Conservation (phyloP, 2,797 vertebrate species). For the Enoplosus armatus region DNA sequence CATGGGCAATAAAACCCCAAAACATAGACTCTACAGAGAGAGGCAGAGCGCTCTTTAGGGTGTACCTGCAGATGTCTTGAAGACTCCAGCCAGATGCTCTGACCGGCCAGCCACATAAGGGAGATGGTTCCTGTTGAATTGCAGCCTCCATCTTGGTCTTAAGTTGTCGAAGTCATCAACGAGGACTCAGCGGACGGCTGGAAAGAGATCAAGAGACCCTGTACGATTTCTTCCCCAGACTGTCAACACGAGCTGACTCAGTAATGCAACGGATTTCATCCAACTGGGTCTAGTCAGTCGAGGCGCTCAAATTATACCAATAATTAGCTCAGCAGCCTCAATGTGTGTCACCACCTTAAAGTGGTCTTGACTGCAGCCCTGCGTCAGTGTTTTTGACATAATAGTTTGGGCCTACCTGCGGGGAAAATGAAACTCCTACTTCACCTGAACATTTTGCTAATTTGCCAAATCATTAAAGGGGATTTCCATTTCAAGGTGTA, state of each 20-base stretch:
- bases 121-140: not conserved
- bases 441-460: slow-evolving; percentile 13
- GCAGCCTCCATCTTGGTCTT: not conserved
- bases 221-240: not conserved
- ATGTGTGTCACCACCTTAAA: slow-evolving; percentile 8
- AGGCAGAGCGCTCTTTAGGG: too few species aligned
- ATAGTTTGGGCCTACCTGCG: not conserved
- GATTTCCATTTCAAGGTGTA: not conserved
- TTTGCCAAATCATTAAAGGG: not conserved
- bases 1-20: too few species aligned
- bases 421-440: slow-evolving; percentile 18
- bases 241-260: too few species aligned
- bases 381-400: slow-evolving; percentile 18
- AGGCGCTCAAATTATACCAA: not conserved
- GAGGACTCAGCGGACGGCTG: too few species aligned
- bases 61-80: too few species aligned
- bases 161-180: too few species aligned
- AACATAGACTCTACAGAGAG: not conserved
- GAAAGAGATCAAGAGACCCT: too few species aligned
- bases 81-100: too few species aligned
- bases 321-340: not conserved
- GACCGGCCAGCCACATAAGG: not conserved
- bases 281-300: not conserved
- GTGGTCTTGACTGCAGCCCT: not conserved
- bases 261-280: not conserved